These are phyloP conservation scores for Drosophila bunnanda DNA, from an alignment of 2,888 invertebrate species.

Conservation along the genomic window DNA sequence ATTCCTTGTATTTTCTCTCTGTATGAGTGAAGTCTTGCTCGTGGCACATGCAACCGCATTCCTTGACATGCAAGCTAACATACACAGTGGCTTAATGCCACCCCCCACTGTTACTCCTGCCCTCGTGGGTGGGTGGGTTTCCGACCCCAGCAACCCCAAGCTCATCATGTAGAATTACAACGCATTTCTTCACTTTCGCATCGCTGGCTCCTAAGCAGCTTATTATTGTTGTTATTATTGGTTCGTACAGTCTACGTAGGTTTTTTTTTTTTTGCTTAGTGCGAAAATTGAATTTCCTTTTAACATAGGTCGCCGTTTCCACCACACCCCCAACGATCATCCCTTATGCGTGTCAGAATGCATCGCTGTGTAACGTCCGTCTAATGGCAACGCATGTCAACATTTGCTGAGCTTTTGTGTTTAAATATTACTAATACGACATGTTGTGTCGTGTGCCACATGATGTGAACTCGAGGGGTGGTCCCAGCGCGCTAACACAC, in stretches of 20 bases:
- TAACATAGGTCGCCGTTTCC: constrained; percentile 23
- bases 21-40: constrained; percentile 9
- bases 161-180: constrained; percentile 75
- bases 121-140: not conserved
- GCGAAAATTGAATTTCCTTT: constrained; percentile 70
- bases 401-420: constrained; percentile 79
- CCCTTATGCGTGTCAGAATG: constrained; percentile 70
- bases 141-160: constrained; percentile 15
- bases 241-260: constrained; percentile 18
- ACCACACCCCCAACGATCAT: not conserved
- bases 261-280: constrained; percentile 52
- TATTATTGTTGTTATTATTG: constrained; percentile 72
- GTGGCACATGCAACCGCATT: constrained; percentile 44
- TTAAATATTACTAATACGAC: constrained; percentile 81
- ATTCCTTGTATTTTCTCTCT: not conserved
- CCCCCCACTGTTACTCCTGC: constrained; percentile 10
- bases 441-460: constrained; percentile 79
- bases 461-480: constrained; percentile 31
- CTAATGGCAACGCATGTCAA: constrained; percentile 79
- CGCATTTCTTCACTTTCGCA: constrained; percentile 79
- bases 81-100: constrained; percentile 61
- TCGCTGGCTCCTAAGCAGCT: constrained; percentile 77
- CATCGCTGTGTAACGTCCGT: constrained; percentile 56
- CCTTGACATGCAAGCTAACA: constrained; percentile 36
- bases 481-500: constrained; percentile 8